Base-by-base conservation (phyloP, 2,888 invertebrate genomes). In the Diarsia brunnea region DNA sequence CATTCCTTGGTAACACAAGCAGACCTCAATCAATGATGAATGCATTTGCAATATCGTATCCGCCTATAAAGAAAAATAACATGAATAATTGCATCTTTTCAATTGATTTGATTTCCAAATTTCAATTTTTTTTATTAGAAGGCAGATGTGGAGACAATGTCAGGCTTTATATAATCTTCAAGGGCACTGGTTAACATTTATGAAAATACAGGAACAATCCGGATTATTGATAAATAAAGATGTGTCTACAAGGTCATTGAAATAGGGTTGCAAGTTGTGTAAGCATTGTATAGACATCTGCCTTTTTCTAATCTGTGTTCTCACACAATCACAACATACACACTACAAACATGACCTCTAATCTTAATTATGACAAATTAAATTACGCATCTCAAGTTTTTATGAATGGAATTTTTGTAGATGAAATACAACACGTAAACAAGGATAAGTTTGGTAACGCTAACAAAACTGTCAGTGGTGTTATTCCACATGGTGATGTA, bases 91-190 rank as follows among this genome's bases (percentile, higher is more conserved):
- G 78, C 79, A 86, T 88, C 24, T 75, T 73, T 67, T 84, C 87
- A 81, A 85, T 86, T 60, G 73, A 91, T 93, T 93, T 92, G 91
- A 82, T 93, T 93, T 92, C 90, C 89, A 92, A 92, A 93, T 92
- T 86, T 51, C 65, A 79, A 76, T 86, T 88, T 81, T 87, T 78
- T 79, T 86, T 88, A 79, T 86, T 67, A 49, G 87, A 92, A 92
- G 92, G 91, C 91, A 88, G 70, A 43, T 55, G 63, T 55, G 72
- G 43, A 79, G 80, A 79, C 92, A n/a, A 93, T 92, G 90, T 91
- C 91, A 90, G 63, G 64, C 80, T 87, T 87, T 80, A 86, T 79
- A 76, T 77, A 78, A 87, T 84, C 84, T 79, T 78, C 91, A 92
- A 92, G 91, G 92, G 89, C 88, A 89, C 55, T 81, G 21, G 83